Evolutionary conservation across 2,113 vertebrate genomes (phyloP).

Genomic region (Mormoops blainvillei): DNA sequence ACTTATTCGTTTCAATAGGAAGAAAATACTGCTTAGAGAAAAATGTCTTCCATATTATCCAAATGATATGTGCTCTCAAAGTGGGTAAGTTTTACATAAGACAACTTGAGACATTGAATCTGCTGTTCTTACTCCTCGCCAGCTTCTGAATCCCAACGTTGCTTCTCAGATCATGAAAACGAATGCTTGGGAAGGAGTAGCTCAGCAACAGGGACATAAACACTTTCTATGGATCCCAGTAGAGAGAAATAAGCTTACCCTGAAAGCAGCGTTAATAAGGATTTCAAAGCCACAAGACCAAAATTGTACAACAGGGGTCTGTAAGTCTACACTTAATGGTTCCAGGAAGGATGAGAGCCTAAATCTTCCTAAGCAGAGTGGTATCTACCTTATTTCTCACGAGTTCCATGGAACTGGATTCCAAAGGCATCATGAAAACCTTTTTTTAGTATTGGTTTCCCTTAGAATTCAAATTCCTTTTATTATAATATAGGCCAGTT

Average conservation of each 20-base stretch:
- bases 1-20: background rate
- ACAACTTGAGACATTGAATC: background rate
- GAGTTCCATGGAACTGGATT: background rate
- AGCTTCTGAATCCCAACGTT: background rate
- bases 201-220: background rate
- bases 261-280: conserved; percentile 18
- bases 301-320: background rate
- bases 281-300: conserved; percentile 13
- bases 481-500: background rate
- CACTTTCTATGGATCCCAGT: background rate
- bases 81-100: background rate
- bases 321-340: background rate
- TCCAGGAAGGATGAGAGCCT: background rate
- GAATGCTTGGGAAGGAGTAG: background rate
- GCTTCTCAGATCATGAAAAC: background rate
- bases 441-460: background rate
- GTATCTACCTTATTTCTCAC: conserved; percentile 24
- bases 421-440: background rate
- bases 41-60: background rate
- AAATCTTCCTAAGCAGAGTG: background rate
- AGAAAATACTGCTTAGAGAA: background rate
- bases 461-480: background rate
- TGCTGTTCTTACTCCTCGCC: background rate
- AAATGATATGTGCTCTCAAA: background rate
- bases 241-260: background rate